phyloP scores from a whole-genome alignment of 2,113 vertebrate genomes.

The Carollia perspicillata region DNA sequence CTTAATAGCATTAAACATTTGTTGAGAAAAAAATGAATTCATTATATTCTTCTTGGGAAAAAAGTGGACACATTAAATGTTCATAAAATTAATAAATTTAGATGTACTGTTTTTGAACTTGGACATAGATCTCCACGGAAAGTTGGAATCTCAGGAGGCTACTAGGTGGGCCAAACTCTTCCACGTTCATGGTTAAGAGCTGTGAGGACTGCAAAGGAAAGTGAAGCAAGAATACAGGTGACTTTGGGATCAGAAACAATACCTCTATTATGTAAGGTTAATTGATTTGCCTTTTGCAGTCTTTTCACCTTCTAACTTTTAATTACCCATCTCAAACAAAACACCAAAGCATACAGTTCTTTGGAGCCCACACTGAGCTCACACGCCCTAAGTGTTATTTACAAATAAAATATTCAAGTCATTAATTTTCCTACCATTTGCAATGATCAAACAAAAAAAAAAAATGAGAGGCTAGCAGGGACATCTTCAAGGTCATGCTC shows the following conservation, averaged over 20 bases:
- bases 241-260: not conserved
- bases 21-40: conserved; percentile 30
- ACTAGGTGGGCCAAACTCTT: not conserved
- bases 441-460: not conserved
- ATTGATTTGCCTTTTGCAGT: not conserved
- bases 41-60: conserved; percentile 19
- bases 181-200: not conserved
- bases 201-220: not conserved
- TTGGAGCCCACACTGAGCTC: not conserved
- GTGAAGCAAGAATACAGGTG: not conserved
- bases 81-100: conserved; percentile 52
- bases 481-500: conserved; percentile 60
- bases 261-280: not conserved
- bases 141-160: conserved; percentile 6
- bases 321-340: conserved; percentile 2
- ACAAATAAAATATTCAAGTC: conserved; percentile 44
- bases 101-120: conserved; percentile 34
- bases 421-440: conserved; percentile 50
- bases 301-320: not conserved
- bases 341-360: not conserved
- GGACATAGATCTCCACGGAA: not conserved
- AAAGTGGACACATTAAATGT: not conserved
- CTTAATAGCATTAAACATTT: not conserved
- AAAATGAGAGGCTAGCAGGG: not conserved
- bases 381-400: not conserved